These are phyloP conservation scores for Apus apus DNA, from an alignment of 2,113 vertebrate genomes.

Conservation along the genomic window DNA sequence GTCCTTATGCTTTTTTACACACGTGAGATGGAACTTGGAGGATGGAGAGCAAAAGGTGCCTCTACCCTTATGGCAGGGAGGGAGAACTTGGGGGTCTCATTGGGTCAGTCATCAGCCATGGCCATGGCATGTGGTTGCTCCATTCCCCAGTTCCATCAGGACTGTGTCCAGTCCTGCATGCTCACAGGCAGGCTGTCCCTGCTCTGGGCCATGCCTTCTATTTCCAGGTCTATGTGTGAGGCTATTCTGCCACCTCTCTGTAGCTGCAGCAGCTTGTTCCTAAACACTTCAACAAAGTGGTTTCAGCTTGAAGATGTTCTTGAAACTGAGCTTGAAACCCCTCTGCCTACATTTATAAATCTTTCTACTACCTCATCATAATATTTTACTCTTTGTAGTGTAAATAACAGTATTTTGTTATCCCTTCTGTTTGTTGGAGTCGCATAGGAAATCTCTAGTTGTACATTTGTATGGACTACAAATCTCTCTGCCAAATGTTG, in stretches of 20 bases:
- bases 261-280: neutral
- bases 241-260: conserved; percentile 48
- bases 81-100: accelerated
- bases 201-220: neutral
- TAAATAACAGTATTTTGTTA: neutral
- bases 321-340: neutral
- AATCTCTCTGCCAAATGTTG: neutral
- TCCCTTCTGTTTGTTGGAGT: neutral
- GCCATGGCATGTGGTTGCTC: neutral
- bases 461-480: neutral
- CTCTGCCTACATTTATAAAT: neutral
- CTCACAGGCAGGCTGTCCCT: neutral
- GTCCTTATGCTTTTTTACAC: neutral
- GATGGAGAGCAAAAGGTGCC: neutral
- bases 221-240: neutral
- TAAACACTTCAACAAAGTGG: neutral
- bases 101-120: accelerated
- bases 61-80: neutral
- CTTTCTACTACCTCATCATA: neutral
- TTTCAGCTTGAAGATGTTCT: neutral
- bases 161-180: accelerated
- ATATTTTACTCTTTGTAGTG: neutral
- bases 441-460: neutral
- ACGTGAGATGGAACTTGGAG: neutral
- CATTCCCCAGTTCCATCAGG: neutral